phyloP scores from a whole-genome alignment of 1,140 invertebrate genomes.

The Drosophila busckii region DNA sequence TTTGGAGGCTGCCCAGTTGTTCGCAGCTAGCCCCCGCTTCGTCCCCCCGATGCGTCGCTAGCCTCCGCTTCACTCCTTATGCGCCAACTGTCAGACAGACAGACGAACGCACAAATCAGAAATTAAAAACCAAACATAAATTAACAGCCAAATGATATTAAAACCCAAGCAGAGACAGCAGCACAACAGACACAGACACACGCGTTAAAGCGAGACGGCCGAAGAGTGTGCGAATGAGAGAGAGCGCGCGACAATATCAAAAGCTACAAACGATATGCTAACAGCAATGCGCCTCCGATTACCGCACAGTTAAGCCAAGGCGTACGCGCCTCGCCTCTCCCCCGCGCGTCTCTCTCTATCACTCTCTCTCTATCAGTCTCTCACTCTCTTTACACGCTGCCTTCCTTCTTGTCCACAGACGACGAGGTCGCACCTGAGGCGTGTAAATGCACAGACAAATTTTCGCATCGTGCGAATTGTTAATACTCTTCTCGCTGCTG shows the following conservation, averaged over 20 bases:
- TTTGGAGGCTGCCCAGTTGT: conserved; percentile 22
- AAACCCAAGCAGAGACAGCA: conserved; percentile 39
- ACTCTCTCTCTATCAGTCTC: background rate
- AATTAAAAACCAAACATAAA: conserved; percentile 78
- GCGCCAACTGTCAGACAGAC: conserved; percentile 28
- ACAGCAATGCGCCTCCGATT: conserved; percentile 47
- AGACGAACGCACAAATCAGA: conserved; percentile 75
- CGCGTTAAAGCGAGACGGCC: background rate
- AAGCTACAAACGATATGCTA: conserved; percentile 30
- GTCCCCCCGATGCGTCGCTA: conserved; percentile 1
- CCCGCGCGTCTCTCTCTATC: background rate
- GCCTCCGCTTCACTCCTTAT: background rate
- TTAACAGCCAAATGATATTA: conserved; percentile 77
- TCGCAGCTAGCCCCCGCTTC: background rate
- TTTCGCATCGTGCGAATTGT: conserved; percentile 74
- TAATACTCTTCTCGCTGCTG: conserved; percentile 55
- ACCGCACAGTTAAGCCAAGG: conserved; percentile 61
- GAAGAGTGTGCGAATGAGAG: conserved; percentile 12
- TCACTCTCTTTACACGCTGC: background rate
- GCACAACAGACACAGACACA: conserved; percentile 9
- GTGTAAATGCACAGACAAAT: conserved; percentile 64
- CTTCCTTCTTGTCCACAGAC: conserved; percentile 17
- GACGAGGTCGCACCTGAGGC: conserved; percentile 72
- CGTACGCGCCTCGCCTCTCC: conserved; percentile 41
- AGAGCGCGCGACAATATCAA: conserved; percentile 13